Conservation (phyloP, 2,888 invertebrate species). For the Laothoe populi region DNA sequence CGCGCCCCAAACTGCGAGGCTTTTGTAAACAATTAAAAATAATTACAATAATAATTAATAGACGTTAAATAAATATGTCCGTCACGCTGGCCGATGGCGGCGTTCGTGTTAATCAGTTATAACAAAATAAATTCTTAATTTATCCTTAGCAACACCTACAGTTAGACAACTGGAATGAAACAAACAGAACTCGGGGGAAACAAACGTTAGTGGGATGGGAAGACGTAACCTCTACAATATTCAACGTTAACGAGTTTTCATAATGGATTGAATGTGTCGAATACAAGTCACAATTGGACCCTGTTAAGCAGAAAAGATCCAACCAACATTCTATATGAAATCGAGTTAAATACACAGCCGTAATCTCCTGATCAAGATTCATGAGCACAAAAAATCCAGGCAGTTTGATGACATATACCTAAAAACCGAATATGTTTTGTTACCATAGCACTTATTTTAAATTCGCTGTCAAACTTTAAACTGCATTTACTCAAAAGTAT, state of each 20-base stretch:
- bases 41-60: conserved; percentile 36
- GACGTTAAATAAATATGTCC: conserved; percentile 69
- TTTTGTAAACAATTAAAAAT: conserved; percentile 54
- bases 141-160: conserved; percentile 45
- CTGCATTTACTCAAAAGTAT: too few species aligned
- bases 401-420: too few species aligned
- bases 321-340: too few species aligned
- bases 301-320: background rate
- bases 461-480: too few species aligned
- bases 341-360: too few species aligned
- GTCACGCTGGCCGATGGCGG: conserved; percentile 26
- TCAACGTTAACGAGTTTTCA: background rate
- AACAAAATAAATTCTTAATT: conserved; percentile 48
- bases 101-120: conserved; percentile 21
- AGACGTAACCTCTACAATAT: conserved; percentile 3
- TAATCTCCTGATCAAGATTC: too few species aligned
- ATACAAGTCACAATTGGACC: background rate
- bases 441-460: too few species aligned
- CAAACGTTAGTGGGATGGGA: conserved; percentile 8
- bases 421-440: too few species aligned
- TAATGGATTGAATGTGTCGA: background rate
- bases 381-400: too few species aligned
- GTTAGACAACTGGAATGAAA: conserved; percentile 58
- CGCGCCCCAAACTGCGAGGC: conserved; percentile 73
- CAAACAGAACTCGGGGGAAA: conserved; percentile 36